phyloP scores from a whole-genome alignment of 2,797 vertebrate genomes.

The Cyprinella venusta region DNA sequence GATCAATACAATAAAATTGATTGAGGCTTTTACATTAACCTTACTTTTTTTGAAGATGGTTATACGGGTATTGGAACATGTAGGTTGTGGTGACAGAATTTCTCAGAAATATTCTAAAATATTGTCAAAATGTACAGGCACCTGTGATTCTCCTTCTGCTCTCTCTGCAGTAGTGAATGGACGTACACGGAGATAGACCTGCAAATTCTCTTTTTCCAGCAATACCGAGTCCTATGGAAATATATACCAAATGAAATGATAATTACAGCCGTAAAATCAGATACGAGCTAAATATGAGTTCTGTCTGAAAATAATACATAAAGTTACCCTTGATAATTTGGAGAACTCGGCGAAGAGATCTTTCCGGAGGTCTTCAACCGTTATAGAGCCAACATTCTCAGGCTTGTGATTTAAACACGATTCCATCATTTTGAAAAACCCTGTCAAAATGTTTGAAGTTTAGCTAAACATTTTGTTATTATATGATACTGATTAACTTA shows the following conservation, averaged over 20 bases:
- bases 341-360: conserved; percentile 84
- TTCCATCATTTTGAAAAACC: conserved; percentile 80
- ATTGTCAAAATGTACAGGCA: conserved; percentile 52
- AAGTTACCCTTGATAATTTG: conserved; percentile 62
- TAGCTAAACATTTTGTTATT: neutral
- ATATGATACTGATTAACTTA: neutral
- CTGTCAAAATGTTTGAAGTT: neutral
- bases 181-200: conserved; percentile 87
- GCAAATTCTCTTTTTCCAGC: conserved; percentile 81
- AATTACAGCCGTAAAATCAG: neutral
- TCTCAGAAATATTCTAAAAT: neutral
- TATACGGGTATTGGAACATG: neutral
- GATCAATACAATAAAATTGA: neutral
- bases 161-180: conserved; percentile 83
- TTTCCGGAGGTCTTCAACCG: conserved; percentile 80
- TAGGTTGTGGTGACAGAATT: neutral
- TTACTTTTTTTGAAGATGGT: neutral
- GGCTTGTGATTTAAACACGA: conserved; percentile 68
- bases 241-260: neutral
- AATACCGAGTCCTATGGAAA: conserved; percentile 67
- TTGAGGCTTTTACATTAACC: neutral
- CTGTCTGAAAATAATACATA: neutral
- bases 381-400: conserved; percentile 70
- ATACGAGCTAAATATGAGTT: neutral
- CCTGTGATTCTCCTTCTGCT: conserved; percentile 80